Percentiles rank a stretch among this genome's conserved stretches.
phyloP scores from a whole-genome alignment of 2,888 invertebrate genomes.

The Asteroscopus sphinx region DNA sequence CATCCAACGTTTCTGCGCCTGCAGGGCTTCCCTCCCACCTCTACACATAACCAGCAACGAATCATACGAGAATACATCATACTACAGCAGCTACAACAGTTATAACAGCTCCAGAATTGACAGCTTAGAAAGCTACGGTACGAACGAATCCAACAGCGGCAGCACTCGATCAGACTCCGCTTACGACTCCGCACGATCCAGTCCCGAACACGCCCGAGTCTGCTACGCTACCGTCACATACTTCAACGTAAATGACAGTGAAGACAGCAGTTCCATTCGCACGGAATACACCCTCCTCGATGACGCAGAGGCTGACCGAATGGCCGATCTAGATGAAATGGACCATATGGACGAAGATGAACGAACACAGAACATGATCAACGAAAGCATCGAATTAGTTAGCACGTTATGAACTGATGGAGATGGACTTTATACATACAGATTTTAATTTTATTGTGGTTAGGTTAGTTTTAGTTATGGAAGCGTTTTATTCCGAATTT shows the following conservation, averaged over 20 bases:
- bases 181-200: conserved; percentile 82
- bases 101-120: conserved; percentile 77
- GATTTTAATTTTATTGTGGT: conserved; percentile 12
- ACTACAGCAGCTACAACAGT: conserved; percentile 79
- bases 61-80: conserved; percentile 74
- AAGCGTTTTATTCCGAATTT: conserved; percentile 36
- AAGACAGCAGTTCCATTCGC: conserved; percentile 84
- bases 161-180: conserved; percentile 79
- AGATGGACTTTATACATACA: conserved; percentile 3
- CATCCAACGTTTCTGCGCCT: conserved; percentile 80
- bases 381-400: conserved; percentile 83
- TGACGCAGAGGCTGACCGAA: conserved; percentile 69
- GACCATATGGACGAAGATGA: conserved; percentile 73
- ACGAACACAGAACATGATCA: conserved; percentile 82
- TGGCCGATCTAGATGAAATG: conserved; percentile 62
- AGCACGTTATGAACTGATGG: conserved; percentile 79
- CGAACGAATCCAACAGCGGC: conserved; percentile 70
- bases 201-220: conserved; percentile 73
- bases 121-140: conserved; percentile 73
- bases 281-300: conserved; percentile 85
- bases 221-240: conserved; percentile 85
- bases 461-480: conserved; percentile 1
- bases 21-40: conserved; percentile 77
- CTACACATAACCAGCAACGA: conserved; percentile 65
- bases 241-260: conserved; percentile 84